phyloP scores from a whole-genome alignment of 1,140 invertebrate species.

The Drosophila fuyamai region DNA sequence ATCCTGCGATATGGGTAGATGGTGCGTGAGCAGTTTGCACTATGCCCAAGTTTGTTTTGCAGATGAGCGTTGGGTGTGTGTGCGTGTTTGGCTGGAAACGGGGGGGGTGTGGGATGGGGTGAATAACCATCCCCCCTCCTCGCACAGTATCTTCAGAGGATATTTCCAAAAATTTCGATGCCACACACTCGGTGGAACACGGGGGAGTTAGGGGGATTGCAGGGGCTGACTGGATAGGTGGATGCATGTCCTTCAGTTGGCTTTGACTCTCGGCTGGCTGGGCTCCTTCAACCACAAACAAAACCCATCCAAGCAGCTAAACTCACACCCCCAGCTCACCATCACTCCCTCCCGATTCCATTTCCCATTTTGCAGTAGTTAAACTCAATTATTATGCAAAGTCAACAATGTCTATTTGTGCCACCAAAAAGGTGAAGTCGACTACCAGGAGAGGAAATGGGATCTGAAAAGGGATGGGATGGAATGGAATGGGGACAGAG shows the following conservation, averaged over 20 bases:
- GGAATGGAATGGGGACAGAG: slow-evolving; percentile 1
- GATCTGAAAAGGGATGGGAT: not conserved
- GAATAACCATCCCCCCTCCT: not conserved
- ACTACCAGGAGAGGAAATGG: slow-evolving; percentile 4
- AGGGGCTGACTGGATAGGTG: slow-evolving; percentile 16
- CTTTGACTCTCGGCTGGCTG: slow-evolving; percentile 54
- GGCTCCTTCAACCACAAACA: slow-evolving; percentile 68
- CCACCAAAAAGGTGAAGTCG: slow-evolving; percentile 64
- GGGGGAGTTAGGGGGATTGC: not conserved
- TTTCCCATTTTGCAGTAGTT: slow-evolving; percentile 70
- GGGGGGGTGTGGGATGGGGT: not conserved
- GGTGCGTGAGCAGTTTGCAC: slow-evolving; percentile 57
- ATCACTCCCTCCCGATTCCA: slow-evolving; percentile 1
- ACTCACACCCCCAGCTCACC: slow-evolving; percentile 43
- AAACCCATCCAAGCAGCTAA: slow-evolving; percentile 76
- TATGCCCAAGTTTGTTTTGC: slow-evolving; percentile 59
- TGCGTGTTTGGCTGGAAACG: slow-evolving; percentile 22
- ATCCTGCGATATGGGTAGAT: slow-evolving; percentile 37
- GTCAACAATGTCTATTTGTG: slow-evolving; percentile 81
- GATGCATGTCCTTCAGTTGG: slow-evolving; percentile 59
- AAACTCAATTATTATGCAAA: slow-evolving; percentile 83
- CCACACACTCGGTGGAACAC: slow-evolving; percentile 23
- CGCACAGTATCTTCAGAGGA: slow-evolving; percentile 44
- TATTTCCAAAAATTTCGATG: slow-evolving; percentile 73
- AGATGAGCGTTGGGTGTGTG: slow-evolving; percentile 47